Conservation (phyloP, 2,797 vertebrate genomes). For the Cyprinella venusta region DNA sequence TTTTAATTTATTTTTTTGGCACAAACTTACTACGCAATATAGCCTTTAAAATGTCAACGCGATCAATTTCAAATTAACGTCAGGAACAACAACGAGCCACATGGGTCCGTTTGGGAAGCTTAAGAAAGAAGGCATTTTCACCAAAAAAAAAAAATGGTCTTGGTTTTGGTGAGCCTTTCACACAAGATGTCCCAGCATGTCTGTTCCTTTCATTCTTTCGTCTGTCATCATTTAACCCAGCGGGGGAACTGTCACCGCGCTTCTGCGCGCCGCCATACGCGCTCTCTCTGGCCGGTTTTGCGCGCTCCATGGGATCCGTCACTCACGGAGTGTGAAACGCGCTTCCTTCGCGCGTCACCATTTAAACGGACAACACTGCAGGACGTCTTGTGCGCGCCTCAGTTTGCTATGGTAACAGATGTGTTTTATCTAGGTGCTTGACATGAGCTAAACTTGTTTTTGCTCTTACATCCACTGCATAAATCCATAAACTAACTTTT, state of each 20-base stretch:
- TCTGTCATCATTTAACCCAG: constrained; percentile 47
- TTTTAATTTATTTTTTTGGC: not conserved
- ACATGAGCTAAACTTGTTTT: constrained; percentile 26
- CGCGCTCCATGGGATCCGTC: constrained; percentile 30
- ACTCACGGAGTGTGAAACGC: not conserved
- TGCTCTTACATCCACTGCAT: not conserved
- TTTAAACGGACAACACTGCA: constrained; percentile 26
- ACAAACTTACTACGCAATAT: not conserved
- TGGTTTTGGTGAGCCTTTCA: constrained; percentile 27
- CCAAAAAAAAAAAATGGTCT: not conserved
- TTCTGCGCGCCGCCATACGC: constrained; percentile 17
- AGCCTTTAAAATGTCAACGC: constrained; percentile 18
- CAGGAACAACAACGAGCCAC: not conserved
- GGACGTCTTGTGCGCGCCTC: not conserved
- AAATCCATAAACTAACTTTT: not conserved
- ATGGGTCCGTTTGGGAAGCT: not conserved
- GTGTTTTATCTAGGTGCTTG: constrained; percentile 39
- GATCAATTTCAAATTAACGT: constrained; percentile 26
- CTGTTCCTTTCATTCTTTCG: constrained; percentile 21
- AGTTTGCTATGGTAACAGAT: constrained; percentile 48
- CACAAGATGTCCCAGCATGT: constrained; percentile 50
- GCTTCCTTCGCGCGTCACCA: not conserved
- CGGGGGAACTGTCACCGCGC: constrained; percentile 33
- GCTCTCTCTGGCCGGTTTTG: constrained; percentile 21
- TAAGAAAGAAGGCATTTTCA: constrained; percentile 11